These are phyloP conservation scores for Sminthopsis crassicaudata DNA, from an alignment of 2,113 vertebrate genomes.

Conservation along the genomic window DNA sequence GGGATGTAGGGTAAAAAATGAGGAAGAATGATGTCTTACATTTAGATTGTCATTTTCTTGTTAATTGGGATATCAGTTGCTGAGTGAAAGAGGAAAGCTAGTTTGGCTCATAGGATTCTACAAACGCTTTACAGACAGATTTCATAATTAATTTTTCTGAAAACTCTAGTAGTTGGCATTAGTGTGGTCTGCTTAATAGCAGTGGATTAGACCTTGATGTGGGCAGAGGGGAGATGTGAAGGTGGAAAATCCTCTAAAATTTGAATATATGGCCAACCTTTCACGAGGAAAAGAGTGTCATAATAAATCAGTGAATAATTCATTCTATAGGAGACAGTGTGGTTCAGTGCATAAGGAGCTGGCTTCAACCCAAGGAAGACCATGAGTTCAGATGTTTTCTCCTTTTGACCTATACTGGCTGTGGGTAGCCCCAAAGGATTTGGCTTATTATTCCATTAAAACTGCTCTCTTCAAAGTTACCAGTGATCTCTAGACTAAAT, in stretches of 20 bases:
- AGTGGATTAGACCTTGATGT: background rate
- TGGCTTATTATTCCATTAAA: too few relatives aligned
- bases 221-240: background rate
- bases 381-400: background rate
- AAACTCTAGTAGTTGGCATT: background rate
- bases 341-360: background rate
- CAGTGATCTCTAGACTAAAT: too few relatives aligned
- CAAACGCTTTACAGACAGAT: background rate
- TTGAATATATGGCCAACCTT: background rate
- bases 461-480: too few relatives aligned
- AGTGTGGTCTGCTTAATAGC: background rate
- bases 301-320: background rate
- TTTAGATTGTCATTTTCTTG: background rate
- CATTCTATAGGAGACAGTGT: background rate
- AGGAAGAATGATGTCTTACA: background rate
- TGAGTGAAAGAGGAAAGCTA: background rate
- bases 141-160: background rate
- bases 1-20: background rate
- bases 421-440: background rate
- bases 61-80: background rate
- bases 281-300: background rate
- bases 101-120: background rate
- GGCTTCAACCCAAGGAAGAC: background rate
- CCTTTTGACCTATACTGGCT: background rate
- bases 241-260: background rate